Base-by-base conservation (phyloP, 1,140 invertebrate species). In the Drosophila ogumai region DNA sequence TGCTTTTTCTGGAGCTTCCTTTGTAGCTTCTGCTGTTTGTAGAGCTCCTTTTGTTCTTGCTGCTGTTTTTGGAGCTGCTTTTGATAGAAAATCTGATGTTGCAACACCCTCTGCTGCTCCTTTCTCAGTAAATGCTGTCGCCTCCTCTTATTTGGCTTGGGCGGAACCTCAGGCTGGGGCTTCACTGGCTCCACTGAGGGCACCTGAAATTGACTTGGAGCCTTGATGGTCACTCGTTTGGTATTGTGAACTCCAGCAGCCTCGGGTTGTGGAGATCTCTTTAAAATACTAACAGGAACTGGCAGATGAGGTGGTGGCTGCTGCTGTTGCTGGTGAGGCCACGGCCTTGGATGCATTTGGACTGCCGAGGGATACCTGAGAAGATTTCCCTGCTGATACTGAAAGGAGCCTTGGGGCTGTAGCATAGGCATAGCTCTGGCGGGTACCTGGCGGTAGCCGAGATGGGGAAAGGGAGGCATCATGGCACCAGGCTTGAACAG, bases 271-370 rank as follows among this genome's bases (percentile, higher is more conserved):
- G 38, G 7, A 3, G 44, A 3, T 5, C 44, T 78, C 31, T 78
- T 78, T 3, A 78, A 7, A 28, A 78, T 78, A 28, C 64, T 34
- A 9, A 43, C 34, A 8, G 68, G 60, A 9, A n/a, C 6, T 2
- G 38, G 31, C 28, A 40, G 43, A 6, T 43, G 34, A 3, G 44
- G 34, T 1, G 41, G 57, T 3, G 59, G 67, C 41, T 41, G 38
- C 1, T n/a, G 15, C 40, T n/a, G n/a, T 10, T 3, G 3, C 34
- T 36, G 34, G 22, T 59, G 75, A 19, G 46, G 52, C 52, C 36
- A 46, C 17, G 57, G 49, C 36, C 46, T n/a, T 4, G 25, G 38
- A 32, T 22, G 28, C 40, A 40, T 17, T 17, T 22, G 36, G 3
- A 55, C n/a, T n/a, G 40, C 25, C 0, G 28, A 3, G 0, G 69